These are phyloP conservation scores for Dendrolimus punctatus DNA, from an alignment of 1,140 invertebrate species.

Conservation along the genomic window DNA sequence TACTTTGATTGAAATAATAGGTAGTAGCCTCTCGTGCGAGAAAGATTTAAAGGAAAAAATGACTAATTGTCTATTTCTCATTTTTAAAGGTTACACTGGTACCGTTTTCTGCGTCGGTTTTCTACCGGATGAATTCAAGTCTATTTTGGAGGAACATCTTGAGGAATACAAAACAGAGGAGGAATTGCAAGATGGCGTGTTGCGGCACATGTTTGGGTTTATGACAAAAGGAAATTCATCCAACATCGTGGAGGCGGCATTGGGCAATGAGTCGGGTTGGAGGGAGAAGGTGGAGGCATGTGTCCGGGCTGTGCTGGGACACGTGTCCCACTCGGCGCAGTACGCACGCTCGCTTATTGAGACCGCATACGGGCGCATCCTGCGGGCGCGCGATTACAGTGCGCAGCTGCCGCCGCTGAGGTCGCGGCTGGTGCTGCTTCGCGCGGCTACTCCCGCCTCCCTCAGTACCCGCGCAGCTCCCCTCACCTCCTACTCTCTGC, in stretches of 20 bases:
- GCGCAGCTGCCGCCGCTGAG: conserved; percentile 15
- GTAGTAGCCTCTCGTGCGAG: no score
- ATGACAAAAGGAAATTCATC: conserved; percentile 8
- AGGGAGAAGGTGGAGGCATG: conserved; percentile 20
- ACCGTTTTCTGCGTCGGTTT: conserved; percentile 35
- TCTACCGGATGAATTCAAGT: conserved; percentile 20
- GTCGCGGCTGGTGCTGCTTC: conserved; percentile 28
- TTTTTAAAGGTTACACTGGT: conserved; percentile 26
- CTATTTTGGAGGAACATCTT: conserved; percentile 16
- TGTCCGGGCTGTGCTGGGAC: conserved; percentile 18
- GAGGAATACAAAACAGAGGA: conserved; percentile 17
- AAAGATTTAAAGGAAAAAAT: no score
- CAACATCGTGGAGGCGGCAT: conserved; percentile 5
- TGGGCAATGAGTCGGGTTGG: conserved; percentile 14
- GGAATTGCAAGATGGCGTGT: conserved; percentile 20
- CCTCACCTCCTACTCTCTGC: background rate
- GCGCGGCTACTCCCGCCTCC: conserved; percentile 1
- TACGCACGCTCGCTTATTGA: conserved; percentile 21
- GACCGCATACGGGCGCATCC: conserved; percentile 20
- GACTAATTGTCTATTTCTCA: background rate
- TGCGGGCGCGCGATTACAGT: conserved; percentile 15
- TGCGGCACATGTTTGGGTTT: conserved; percentile 22
- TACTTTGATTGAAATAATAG: no score
- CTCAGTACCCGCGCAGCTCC: background rate
- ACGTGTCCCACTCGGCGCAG: conserved; percentile 22